Conservation (phyloP, 2,113 vertebrate genomes). For the Cryptomyrus ogoouensis region DNA sequence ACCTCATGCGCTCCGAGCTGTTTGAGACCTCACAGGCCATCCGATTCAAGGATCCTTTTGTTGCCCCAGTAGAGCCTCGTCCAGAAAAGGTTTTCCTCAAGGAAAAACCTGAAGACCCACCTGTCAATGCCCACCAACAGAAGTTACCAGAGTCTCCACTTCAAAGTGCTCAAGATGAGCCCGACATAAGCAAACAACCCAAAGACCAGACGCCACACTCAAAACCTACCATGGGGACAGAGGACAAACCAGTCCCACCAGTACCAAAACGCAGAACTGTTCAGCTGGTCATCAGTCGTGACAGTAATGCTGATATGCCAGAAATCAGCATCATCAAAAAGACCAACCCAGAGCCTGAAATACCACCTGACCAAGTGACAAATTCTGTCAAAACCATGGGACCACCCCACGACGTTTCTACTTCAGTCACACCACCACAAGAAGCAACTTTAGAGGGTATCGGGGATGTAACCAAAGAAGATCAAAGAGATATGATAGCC, state of each 20-base stretch:
- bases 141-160: neutral
- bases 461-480: neutral
- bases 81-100: slow-evolving; percentile 31
- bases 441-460: neutral
- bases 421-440: neutral
- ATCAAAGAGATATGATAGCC: slow-evolving; percentile 24
- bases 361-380: neutral
- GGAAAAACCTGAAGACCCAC: neutral
- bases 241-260: slow-evolving; percentile 42
- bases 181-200: neutral
- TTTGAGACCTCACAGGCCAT: slow-evolving; percentile 73
- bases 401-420: neutral
- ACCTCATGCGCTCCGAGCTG: slow-evolving; percentile 64
- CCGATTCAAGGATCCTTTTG: slow-evolving; percentile 56
- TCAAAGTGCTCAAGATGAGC: neutral
- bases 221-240: accelerated
- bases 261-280: slow-evolving; percentile 80
- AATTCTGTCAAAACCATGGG: neutral
- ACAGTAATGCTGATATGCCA: slow-evolving; percentile 1
- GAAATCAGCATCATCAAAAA: slow-evolving; percentile 51
- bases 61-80: slow-evolving; percentile 21
- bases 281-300: slow-evolving; percentile 53
- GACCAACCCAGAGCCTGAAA: slow-evolving; percentile 25
- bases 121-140: neutral
- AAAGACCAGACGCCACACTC: neutral